A percentile compares a stretch with the other conserved stretches of the same genome.
Conservation (phyloP, 2,113 vertebrate species). For the Sigmodon hispidus region DNA sequence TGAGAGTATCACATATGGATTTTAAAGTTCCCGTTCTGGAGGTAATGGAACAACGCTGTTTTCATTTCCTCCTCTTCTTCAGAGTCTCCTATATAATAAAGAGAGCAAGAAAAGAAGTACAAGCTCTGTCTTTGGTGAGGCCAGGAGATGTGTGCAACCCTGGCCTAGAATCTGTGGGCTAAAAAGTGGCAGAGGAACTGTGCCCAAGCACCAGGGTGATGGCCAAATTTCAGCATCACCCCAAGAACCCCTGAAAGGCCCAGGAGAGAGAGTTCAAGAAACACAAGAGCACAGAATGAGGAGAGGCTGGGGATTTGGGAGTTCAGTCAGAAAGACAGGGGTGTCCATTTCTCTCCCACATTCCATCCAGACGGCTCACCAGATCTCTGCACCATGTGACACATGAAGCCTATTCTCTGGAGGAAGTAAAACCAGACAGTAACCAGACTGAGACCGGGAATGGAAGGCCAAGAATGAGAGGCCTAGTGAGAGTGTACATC, state of each 20-base stretch:
- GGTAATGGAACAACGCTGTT: conserved; percentile 41
- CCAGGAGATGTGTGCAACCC: neutral
- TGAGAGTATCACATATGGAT: conserved; percentile 55
- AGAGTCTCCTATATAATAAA: conserved; percentile 5
- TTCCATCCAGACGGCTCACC: neutral
- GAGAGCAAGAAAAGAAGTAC: neutral
- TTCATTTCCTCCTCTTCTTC: conserved; percentile 43
- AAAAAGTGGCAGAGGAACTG: neutral
- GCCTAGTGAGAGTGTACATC: neutral
- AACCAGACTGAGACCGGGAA: neutral
- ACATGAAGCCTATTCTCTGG: neutral
- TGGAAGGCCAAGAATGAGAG: neutral
- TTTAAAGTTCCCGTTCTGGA: conserved; percentile 34
- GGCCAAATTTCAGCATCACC: neutral
- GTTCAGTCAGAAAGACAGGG: neutral
- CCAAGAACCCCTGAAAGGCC: neutral
- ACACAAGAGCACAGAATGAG: neutral
- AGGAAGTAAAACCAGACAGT: neutral
- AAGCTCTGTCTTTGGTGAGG: neutral
- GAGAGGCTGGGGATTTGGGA: neutral
- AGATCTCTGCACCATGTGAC: neutral
- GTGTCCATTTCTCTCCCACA: neutral
- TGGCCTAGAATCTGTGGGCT: neutral
- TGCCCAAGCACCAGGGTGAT: neutral
- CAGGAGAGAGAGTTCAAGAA: neutral